These are phyloP conservation scores for Diadegma fenestrale DNA, from an alignment of 2,888 invertebrate genomes.

Conservation along the genomic window DNA sequence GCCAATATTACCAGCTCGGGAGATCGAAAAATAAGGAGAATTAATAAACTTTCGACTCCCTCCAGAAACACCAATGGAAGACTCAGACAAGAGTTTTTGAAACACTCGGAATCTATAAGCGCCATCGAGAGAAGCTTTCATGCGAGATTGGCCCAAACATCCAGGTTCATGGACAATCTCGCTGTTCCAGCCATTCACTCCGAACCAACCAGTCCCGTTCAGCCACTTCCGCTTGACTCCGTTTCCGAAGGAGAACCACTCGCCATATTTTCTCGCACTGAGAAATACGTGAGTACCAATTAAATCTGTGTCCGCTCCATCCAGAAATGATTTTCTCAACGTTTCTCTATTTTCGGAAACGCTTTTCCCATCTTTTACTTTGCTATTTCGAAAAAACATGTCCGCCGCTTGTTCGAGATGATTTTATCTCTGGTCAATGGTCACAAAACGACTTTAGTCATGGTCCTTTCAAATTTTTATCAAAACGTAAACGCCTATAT, in stretches of 20 bases:
- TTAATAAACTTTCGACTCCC: constrained; percentile 50
- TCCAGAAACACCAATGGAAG: constrained; percentile 55
- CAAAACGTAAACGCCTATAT: too few relatives aligned
- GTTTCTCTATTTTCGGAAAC: background rate
- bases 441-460: too few relatives aligned
- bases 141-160: constrained; percentile 72
- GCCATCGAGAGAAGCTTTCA: constrained; percentile 71
- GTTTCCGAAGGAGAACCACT: constrained; percentile 71
- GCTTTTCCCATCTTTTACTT: too few relatives aligned
- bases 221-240: constrained; percentile 76
- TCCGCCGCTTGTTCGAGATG: too few relatives aligned
- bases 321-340: background rate
- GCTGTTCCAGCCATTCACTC: constrained; percentile 80
- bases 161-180: constrained; percentile 73
- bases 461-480: too few relatives aligned
- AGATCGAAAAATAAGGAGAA: constrained; percentile 52
- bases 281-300: constrained; percentile 4
- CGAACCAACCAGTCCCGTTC: constrained; percentile 82
- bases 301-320: background rate
- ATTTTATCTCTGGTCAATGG: too few relatives aligned
- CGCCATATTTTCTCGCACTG: constrained; percentile 18
- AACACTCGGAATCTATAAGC: constrained; percentile 76
- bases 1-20: constrained; percentile 73
- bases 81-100: constrained; percentile 72
- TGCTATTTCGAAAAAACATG: too few relatives aligned